These are phyloP conservation scores for Brachionus rotundiformis DNA, from an alignment of 1,140 invertebrate genomes.

Conservation along the genomic window DNA sequence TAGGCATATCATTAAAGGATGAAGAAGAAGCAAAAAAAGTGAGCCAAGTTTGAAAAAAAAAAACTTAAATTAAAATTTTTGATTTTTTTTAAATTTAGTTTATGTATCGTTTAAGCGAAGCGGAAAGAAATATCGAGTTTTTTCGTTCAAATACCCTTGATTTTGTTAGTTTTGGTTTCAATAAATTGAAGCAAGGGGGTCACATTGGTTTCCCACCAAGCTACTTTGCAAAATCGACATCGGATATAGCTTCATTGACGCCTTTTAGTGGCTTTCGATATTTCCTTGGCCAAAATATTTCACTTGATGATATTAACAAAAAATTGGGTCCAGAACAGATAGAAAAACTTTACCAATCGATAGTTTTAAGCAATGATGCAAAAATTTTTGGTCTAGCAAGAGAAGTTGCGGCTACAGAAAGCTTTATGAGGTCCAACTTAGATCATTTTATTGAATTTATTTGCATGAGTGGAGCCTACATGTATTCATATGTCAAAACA, in stretches of 20 bases:
- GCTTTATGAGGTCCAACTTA: background rate
- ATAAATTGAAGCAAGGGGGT: conserved; percentile 6
- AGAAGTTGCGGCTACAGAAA: background rate
- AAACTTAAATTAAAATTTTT: too few species aligned
- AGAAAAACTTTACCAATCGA: background rate
- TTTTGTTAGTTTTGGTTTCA: conserved; percentile 40
- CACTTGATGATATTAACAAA: background rate
- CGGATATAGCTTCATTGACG: background rate
- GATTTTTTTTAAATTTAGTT: conserved; percentile 8
- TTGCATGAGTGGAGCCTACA: background rate
- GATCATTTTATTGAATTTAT: background rate
- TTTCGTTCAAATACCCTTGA: conserved; percentile 35
- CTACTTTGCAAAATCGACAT: conserved; percentile 29
- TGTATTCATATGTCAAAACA: conserved; percentile 1
- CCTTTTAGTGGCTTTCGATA: background rate
- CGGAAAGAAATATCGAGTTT: conserved; percentile 9
- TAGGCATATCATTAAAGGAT: conserved; percentile 17
- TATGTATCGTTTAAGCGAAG: background rate
- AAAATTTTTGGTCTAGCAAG: conserved; percentile 36
- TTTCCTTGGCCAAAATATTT: conserved; percentile 2
- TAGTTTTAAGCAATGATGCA: background rate
- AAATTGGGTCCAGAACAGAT: background rate
- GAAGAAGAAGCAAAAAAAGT: background rate
- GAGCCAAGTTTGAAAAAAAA: background rate
- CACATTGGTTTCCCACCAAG: conserved; percentile 36